phyloP scores from a whole-genome alignment of 2,113 vertebrate species.

The Rhegmatorhina hoffmannsi region DNA sequence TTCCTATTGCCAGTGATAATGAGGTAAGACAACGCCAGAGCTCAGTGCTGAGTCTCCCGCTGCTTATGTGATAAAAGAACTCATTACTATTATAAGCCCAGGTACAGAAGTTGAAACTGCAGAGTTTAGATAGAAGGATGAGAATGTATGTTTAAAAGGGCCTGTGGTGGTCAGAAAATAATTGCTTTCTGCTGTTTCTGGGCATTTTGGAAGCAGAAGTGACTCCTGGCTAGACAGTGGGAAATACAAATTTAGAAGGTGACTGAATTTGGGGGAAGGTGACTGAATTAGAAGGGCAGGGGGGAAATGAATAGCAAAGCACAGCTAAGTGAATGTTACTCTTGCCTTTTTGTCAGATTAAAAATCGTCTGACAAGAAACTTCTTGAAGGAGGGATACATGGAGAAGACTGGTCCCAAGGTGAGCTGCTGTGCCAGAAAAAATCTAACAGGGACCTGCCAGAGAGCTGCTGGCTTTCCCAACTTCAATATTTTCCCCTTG shows the following conservation, averaged over 20 bases:
- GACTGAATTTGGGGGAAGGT: neutral
- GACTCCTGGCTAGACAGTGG: neutral
- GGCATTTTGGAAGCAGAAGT: neutral
- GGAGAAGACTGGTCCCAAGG: constrained; percentile 93
- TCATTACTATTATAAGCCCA: neutral
- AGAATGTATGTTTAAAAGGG: neutral
- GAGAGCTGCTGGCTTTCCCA: neutral
- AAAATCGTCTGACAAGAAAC: constrained; percentile 84
- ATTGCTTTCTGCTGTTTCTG: neutral
- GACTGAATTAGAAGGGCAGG: neutral
- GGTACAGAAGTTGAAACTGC: neutral
- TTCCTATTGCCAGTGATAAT: constrained; percentile 83
- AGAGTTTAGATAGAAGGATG: neutral
- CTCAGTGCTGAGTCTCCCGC: accelerated
- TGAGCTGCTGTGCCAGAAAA: constrained; percentile 36
- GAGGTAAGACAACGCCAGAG: constrained; percentile 76
- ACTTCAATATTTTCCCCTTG: constrained; percentile 8
- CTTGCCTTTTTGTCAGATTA: constrained; percentile 74
- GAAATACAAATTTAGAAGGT: neutral
- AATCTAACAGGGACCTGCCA: neutral
- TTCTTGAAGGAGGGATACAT: constrained; percentile 92
- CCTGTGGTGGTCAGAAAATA: neutral
- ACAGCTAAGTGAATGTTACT: neutral
- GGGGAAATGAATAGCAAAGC: neutral
- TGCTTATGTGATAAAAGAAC: neutral